These are phyloP conservation scores for Tupiocoris notatus DNA, from an alignment of 2,888 invertebrate genomes.

Conservation along the genomic window DNA sequence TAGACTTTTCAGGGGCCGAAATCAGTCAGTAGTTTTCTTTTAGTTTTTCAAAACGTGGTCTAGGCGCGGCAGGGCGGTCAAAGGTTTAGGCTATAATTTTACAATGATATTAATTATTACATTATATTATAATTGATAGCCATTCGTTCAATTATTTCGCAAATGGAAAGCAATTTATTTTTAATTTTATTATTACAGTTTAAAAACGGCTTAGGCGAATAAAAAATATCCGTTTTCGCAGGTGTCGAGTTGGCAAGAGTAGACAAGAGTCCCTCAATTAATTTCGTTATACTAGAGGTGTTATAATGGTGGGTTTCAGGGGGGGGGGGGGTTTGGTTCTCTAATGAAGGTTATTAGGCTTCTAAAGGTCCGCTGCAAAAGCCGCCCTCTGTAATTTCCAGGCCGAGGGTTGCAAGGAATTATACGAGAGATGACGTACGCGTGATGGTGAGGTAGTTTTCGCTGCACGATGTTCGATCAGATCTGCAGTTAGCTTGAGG, in stretches of 20 bases:
- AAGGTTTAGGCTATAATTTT: too few relatives aligned
- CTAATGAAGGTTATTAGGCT: conserved; percentile 42
- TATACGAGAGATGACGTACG: not conserved
- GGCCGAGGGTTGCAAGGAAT: conserved; percentile 3
- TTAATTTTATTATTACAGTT: too few relatives aligned
- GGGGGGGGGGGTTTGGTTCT: conserved; percentile 22
- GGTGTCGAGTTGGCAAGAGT: conserved; percentile 26
- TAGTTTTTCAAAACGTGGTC: too few relatives aligned
- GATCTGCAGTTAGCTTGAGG: not conserved
- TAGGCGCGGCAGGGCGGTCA: too few relatives aligned
- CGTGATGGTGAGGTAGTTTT: not conserved
- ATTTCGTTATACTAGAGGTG: not conserved
- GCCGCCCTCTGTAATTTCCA: conserved; percentile 38
- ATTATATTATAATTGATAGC: too few relatives aligned
- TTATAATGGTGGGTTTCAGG: conserved; percentile 27
- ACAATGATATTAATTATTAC: too few relatives aligned
- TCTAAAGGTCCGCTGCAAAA: conserved; percentile 16
- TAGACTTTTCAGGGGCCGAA: too few relatives aligned
- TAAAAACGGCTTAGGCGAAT: too few relatives aligned
- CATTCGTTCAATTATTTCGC: too few relatives aligned
- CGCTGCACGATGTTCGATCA: not conserved
- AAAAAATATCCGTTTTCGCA: conserved; percentile 38
- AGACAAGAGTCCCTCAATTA: not conserved
- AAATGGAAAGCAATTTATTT: too few relatives aligned
- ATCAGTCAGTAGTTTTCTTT: too few relatives aligned